Evolutionary conservation across 2,888 invertebrate genomes (phyloP).

Genomic region (Drosophila merina): DNA sequence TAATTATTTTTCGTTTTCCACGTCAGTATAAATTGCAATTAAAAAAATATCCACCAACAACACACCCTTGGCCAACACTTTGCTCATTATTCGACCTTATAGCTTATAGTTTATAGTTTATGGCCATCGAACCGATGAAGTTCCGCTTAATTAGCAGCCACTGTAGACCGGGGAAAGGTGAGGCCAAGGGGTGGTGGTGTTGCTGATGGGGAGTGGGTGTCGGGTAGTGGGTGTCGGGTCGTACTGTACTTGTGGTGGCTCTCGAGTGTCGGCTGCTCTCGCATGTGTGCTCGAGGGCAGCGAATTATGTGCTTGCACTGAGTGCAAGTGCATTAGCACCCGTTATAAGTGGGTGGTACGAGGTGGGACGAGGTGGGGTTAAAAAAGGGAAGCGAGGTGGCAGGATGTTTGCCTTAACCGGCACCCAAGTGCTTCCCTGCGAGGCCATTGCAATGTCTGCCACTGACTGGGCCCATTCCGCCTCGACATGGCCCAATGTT

Average conservation of each 20-base stretch:
- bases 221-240: constrained; percentile 27
- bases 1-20: constrained; percentile 9
- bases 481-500: constrained; percentile 2
- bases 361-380: constrained; percentile 8
- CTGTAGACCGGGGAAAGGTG: constrained; percentile 19
- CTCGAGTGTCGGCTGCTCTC: constrained; percentile 56
- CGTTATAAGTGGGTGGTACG: constrained; percentile 43
- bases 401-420: constrained; percentile 75
- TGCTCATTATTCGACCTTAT: constrained; percentile 31
- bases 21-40: constrained; percentile 29
- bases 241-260: constrained; percentile 56
- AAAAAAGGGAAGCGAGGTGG: constrained; percentile 10
- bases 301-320: constrained; percentile 76
- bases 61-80: constrained; percentile 5
- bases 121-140: constrained; percentile 39
- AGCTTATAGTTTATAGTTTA: constrained; percentile 23
- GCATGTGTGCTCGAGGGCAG: constrained; percentile 65
- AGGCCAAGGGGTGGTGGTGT: not conserved
- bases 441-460: constrained; percentile 55
- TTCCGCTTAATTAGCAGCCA: constrained; percentile 39
- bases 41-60: constrained; percentile 18
- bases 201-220: constrained; percentile 18
- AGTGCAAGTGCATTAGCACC: constrained; percentile 79
- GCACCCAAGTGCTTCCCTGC: constrained; percentile 63
- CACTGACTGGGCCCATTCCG: constrained; percentile 38